These are phyloP conservation scores for Asarcornis scutulata DNA, from an alignment of 2,113 vertebrate genomes.

Conservation along the genomic window DNA sequence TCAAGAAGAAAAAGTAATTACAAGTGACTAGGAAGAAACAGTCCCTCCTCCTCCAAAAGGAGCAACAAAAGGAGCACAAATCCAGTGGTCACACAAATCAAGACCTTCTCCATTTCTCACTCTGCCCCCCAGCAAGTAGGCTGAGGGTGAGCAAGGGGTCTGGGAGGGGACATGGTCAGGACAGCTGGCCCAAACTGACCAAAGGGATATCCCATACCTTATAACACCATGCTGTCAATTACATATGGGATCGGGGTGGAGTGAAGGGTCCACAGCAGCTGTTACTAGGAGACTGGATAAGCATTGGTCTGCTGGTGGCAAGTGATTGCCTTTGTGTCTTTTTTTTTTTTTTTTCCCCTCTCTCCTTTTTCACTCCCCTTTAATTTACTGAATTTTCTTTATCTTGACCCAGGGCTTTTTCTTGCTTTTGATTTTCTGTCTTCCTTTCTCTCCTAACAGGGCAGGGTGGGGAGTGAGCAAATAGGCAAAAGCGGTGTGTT, in stretches of 20 bases:
- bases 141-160: not conserved
- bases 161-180: not conserved
- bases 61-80: not conserved
- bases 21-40: not conserved
- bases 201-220: not conserved
- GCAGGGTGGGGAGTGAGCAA: not conserved
- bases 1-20: not conserved
- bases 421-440: not conserved
- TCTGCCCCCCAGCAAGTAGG: not conserved
- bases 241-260: fast-evolving
- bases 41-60: not conserved
- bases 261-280: not conserved
- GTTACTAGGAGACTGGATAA: not conserved
- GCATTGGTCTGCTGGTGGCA: not conserved
- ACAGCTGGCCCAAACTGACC: not conserved
- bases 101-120: not conserved
- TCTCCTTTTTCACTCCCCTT: not conserved
- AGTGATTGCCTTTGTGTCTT: not conserved
- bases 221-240: not conserved
- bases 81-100: not conserved
- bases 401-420: not conserved
- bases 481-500: too few relatives aligned
- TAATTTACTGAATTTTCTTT: not conserved
- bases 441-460: not conserved
- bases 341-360: not conserved